Conservation (phyloP, 2,113 vertebrate species). For the Maccullochella peelii region DNA sequence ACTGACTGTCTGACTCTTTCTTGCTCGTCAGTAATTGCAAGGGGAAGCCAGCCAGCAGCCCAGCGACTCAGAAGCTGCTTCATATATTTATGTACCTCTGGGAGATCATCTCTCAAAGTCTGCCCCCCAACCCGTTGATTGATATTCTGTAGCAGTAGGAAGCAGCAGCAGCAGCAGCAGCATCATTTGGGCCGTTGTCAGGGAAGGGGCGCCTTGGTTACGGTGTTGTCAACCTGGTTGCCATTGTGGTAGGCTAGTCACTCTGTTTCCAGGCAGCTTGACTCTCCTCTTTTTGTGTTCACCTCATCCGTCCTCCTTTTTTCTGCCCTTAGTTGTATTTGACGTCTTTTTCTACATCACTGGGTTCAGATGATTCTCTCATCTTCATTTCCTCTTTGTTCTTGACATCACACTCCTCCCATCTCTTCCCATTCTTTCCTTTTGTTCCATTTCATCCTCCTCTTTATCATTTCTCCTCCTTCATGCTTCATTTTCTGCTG, state of each 20-base stretch:
- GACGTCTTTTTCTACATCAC: background rate
- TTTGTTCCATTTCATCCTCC: background rate
- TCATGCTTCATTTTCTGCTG: conserved; percentile 12
- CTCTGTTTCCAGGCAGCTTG: conserved; percentile 21
- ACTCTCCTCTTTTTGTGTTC: conserved; percentile 6
- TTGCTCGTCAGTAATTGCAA: conserved; percentile 55
- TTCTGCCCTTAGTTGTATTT: background rate
- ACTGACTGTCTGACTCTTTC: conserved; percentile 20
- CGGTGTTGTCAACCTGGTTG: conserved; percentile 41
- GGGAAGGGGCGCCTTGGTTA: conserved; percentile 57
- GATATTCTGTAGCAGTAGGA: conserved; percentile 65
- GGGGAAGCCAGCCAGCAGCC: conserved; percentile 43
- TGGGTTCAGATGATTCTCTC: background rate
- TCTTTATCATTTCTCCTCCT: background rate
- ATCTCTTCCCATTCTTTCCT: background rate
- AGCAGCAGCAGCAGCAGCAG: conserved; percentile 48
- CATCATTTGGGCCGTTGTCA: conserved; percentile 56
- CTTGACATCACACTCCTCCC: background rate
- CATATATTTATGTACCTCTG: conserved; percentile 58
- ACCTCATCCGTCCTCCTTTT: conserved; percentile 1
- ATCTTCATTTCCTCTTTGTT: conserved; percentile 20
- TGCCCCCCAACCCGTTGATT: conserved; percentile 39
- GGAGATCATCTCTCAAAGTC: conserved; percentile 37
- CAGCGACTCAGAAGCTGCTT: conserved; percentile 38
- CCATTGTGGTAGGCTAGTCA: conserved; percentile 8